phyloP scores from a whole-genome alignment of 2,797 vertebrate species.

The Pelobates cultripes region DNA sequence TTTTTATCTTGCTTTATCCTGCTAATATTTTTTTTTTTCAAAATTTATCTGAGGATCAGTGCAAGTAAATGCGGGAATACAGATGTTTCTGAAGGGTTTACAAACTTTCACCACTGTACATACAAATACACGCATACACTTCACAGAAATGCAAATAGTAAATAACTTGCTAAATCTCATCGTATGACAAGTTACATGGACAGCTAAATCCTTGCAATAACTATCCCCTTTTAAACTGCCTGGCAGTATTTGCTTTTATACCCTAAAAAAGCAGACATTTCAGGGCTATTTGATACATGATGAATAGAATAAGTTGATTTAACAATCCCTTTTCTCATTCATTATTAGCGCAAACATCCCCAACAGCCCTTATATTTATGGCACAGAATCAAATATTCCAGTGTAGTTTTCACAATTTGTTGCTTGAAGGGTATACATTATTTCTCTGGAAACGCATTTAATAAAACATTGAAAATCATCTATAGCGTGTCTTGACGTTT shows the following conservation, averaged over 20 bases:
- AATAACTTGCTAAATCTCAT: constrained; percentile 51
- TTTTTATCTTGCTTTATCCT: too few species aligned
- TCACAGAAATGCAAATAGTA: constrained; percentile 16
- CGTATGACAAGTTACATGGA: constrained; percentile 53
- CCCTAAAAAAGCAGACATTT: constrained; percentile 56
- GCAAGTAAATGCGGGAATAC: too few species aligned
- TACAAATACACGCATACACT: not conserved
- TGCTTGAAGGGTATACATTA: too few species aligned
- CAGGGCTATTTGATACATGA: constrained; percentile 61
- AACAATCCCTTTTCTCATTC: constrained; percentile 59
- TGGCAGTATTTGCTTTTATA: constrained; percentile 64
- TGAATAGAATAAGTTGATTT: constrained; percentile 60
- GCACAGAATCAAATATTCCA: constrained; percentile 65
- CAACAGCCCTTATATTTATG: constrained; percentile 38
- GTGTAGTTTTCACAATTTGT: constrained; percentile 53
- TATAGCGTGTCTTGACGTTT: too few species aligned
- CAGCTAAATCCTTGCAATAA: constrained; percentile 61
- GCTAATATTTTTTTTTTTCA: too few species aligned
- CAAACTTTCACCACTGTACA: too few species aligned
- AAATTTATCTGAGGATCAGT: too few species aligned
- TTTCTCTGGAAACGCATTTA: too few species aligned
- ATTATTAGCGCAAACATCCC: constrained; percentile 54
- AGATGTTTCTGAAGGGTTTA: too few species aligned
- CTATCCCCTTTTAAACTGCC: constrained; percentile 54
- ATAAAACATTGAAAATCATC: too few species aligned